Evolutionary conservation across 2,113 vertebrate genomes (phyloP), one percentile per base, ranked within the genome.

Genomic region (Pelodiscus sinensis): DNA sequence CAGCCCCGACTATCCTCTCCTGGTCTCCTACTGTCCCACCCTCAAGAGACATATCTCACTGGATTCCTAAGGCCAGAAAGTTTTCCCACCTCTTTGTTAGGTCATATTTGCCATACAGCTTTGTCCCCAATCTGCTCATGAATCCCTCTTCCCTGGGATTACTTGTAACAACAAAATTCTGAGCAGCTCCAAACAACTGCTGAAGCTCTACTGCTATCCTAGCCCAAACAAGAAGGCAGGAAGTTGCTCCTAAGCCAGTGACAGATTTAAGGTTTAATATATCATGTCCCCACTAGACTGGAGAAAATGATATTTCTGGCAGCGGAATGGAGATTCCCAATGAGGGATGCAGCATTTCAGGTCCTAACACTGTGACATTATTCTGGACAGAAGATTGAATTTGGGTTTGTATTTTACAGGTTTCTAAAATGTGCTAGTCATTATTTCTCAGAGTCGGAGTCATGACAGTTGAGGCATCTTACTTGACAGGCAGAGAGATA

Each of bases 231-330:
- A 3, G 86, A 84, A 6, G 52, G 51, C 15, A 51, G 73, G 80
- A 9, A 85, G 65, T 18, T 89, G 73, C 50, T 81, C 88, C 22
- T 54, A 51, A 51, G 79, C 44, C 55, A 14, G 27, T 31, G 8
- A 50, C 24, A 92, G 85, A 44, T 4, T 19, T 44, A 81, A 77
- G 6, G 12, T 85, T 94, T 82, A 77, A 73, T 55, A 81, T 8
- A 44, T 57, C 52, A 8, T 38, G 13, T 44, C 84, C 86, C 57
- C 82, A 71, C 44, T 35, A 9, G 2, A 90, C 65, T 21, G 85
- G 71, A 44, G n/a, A 93, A 91, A 92, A 80, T 79, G 19, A 84
- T 31, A 90, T 88, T 94, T n/a, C 62, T 54, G 27, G 16, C 8
- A 10, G 4, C 2, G 18, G 31, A 68, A 35, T 9, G 16, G 65